A percentile compares a stretch with the other conserved stretches of the same genome.
phyloP scores from a whole-genome alignment of 2,113 vertebrate genomes.

The Genyomyrus donnyi region DNA sequence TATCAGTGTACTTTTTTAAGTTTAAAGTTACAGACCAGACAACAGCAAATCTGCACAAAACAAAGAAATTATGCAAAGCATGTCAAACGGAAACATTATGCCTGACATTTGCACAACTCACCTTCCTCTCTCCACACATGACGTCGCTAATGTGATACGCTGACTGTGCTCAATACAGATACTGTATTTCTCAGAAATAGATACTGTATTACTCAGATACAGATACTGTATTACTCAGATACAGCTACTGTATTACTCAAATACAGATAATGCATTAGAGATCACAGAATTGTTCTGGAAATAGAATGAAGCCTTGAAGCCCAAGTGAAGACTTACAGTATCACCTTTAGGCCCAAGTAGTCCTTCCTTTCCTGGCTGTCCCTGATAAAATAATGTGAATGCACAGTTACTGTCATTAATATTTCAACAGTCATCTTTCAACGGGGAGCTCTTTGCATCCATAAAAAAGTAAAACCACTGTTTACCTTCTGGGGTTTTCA shows the following conservation, averaged over 20 bases:
- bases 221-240: neutral
- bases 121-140: neutral
- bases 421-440: neutral
- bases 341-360: conserved; percentile 61
- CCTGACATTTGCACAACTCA: neutral
- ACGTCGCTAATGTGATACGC: neutral
- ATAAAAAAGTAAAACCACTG: neutral
- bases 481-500: neutral
- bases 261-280: neutral
- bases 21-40: neutral
- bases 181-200: neutral
- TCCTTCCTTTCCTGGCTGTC: conserved; percentile 54
- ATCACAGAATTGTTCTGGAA: neutral
- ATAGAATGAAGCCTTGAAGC: neutral
- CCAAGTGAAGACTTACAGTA: conserved; percentile 45
- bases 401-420: neutral
- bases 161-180: neutral
- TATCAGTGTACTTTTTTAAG: neutral
- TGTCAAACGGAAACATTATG: neutral
- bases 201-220: neutral
- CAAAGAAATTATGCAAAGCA: neutral
- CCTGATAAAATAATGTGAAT: conserved; percentile 48
- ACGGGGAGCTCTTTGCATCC: neutral
- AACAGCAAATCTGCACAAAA: neutral
- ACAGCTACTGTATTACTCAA: neutral